A percentile compares a stretch with the other conserved stretches of the same genome.
Conservation (phyloP, 2,797 vertebrate genomes). For the Setipinna tenuifilis region DNA sequence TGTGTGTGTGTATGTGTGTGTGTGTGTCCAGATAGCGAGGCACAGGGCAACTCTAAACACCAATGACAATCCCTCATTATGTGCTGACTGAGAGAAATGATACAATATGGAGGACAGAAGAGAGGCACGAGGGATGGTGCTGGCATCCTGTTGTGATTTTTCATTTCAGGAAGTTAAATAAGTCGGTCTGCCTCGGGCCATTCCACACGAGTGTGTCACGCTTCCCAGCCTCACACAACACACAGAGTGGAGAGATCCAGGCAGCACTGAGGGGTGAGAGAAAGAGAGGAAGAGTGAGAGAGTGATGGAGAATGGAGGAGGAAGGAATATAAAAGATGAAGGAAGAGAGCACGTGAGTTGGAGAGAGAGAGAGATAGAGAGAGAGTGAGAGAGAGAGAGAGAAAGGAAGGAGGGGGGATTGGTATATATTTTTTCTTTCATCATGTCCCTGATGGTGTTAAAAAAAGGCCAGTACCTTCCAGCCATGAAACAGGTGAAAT, state of each 20-base stretch:
- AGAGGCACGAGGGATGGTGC: neutral
- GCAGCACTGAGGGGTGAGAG: neutral
- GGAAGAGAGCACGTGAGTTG: neutral
- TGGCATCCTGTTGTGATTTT: neutral
- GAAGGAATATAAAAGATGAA: no score
- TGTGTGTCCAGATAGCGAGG: neutral
- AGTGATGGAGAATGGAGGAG: no score
- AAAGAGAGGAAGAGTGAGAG: neutral
- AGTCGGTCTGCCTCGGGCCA: neutral
- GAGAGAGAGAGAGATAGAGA: constrained; percentile 24
- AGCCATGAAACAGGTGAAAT: constrained; percentile 34
- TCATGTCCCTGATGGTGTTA: constrained; percentile 1
- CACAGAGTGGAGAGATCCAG: neutral
- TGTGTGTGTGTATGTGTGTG: no score
- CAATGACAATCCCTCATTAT: neutral
- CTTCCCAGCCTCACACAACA: neutral
- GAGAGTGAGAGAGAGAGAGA: constrained; percentile 10
- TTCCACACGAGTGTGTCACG: neutral
- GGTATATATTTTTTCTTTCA: constrained; percentile 24
- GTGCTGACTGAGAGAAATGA: neutral
- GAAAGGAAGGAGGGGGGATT: constrained; percentile 40
- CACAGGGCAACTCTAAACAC: neutral
- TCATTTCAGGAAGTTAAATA: constrained; percentile 12
- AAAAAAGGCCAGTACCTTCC: neutral
- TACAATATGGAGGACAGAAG: neutral